Evolutionary conservation across 92 coral and sea anemone species (phyloP), one percentile per base, ranked within the genome.

Genomic region (Palythoa heliodiscus): DNA sequence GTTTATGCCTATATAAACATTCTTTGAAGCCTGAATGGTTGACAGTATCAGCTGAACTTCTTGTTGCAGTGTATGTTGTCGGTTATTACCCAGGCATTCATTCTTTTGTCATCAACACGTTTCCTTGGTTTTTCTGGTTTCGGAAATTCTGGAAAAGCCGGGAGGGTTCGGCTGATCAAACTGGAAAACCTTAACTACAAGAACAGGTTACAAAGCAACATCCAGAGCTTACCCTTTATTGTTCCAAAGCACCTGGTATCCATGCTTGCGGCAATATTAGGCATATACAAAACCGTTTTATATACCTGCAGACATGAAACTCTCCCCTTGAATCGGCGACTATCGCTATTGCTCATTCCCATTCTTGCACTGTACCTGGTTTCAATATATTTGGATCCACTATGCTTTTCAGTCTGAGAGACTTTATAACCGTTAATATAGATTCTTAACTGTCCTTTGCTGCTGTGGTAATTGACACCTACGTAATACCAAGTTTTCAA

Each of bases 301-400:
- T 86, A 92, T 43, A 92, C 74, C 86, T 89, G 91, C 76, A 92
- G 52, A 70, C 95, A 92, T 20, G 91, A 87, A 47, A 92, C 70
- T 10, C 88, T 84, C 47, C 95, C 95, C 63, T 81, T 87, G 17
- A 87, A 75, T 24, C 15, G 16, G 19, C 89, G 66, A 2, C 14
- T 1, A 29, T 92, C 88, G 3, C 73, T 78, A 29, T 5, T 25
- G 22, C n/a, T 47, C 5, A 11, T 63, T 15, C 87, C 90, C 67
- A 73, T 83, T 74, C 89, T 89, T 4, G 80, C 88, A 50, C 48
- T 43, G 39, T 16, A 67, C 13, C 69, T 60, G 7, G 92, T 89
- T 3, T 78, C 78, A 11, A 92, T 52, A 25, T 92, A 89, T 1
- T 29, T 29, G 35, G 1, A 1, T 29, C 35, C 35, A 29, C 35